These are phyloP conservation scores for Neomorphus geoffroyi DNA, from an alignment of 2,797 vertebrate species.

Conservation along the genomic window DNA sequence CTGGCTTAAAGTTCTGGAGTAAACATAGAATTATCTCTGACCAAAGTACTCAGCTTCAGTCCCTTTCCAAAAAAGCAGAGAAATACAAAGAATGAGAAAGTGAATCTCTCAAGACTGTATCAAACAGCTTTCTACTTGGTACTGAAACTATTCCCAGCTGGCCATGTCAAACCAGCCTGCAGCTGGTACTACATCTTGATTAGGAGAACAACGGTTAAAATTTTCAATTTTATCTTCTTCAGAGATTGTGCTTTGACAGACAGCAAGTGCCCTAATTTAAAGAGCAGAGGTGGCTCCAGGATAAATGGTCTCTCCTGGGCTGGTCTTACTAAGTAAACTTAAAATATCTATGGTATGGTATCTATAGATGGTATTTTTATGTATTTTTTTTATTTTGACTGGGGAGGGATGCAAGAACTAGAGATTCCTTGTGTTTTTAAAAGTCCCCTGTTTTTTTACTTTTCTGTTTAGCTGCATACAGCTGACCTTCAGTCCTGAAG, in stretches of 20 bases:
- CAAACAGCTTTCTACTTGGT: neutral
- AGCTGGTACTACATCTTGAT: neutral
- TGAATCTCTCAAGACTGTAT: neutral
- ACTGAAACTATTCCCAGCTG: neutral
- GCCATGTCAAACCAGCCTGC: neutral
- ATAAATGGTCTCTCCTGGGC: neutral
- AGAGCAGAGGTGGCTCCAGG: neutral
- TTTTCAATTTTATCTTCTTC: neutral
- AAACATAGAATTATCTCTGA: neutral
- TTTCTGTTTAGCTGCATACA: neutral
- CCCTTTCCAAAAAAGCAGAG: neutral
- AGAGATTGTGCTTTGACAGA: neutral
- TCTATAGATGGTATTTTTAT: neutral
- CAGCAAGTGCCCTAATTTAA: neutral
- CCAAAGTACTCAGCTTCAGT: neutral
- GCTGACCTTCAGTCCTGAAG: neutral
- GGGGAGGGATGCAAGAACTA: neutral
- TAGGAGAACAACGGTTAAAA: neutral
- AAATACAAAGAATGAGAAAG: neutral
- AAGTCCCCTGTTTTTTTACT: neutral
- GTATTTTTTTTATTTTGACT: neutral
- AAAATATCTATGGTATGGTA: neutral
- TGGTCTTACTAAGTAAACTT: neutral
- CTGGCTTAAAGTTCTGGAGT: neutral
- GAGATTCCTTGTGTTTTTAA: neutral